Percentiles rank a stretch among this genome's conserved stretches.
phyloP scores from a whole-genome alignment of 2,888 invertebrate species.

The Cryptocheilus praepositus region DNA sequence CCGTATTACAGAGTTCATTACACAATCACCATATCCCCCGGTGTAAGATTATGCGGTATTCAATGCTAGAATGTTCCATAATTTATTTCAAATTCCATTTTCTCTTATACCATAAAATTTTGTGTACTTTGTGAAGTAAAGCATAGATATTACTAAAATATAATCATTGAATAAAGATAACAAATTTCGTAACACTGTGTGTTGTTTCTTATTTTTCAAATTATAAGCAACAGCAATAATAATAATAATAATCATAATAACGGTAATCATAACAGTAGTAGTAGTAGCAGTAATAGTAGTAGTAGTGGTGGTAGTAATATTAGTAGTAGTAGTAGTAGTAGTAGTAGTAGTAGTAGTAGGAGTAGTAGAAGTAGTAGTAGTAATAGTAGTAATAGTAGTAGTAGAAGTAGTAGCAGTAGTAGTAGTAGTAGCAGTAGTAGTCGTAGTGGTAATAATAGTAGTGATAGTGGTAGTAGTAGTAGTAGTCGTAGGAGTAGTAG shows the following conservation, averaged over 20 bases:
- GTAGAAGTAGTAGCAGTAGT: constrained; percentile 30
- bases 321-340: too few relatives aligned
- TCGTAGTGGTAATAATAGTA: too few relatives aligned
- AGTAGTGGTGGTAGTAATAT: too few relatives aligned
- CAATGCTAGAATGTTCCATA: constrained; percentile 60
- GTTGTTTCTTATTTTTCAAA: constrained; percentile 57
- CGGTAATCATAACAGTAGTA: constrained; percentile 47
- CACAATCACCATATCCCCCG: constrained; percentile 57
- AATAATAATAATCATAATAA: constrained; percentile 36
- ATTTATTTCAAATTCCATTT: constrained; percentile 64
- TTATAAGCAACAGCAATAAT: constrained; percentile 56
- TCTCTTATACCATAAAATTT: constrained; percentile 61
- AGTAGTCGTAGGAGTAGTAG: too few relatives aligned
- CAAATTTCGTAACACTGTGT: constrained; percentile 64
- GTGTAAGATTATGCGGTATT: constrained; percentile 62
- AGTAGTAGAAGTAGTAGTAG: too few relatives aligned
- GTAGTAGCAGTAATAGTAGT: too few relatives aligned
- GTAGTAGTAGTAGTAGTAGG: too few relatives aligned
- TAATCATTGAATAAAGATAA: constrained; percentile 63
- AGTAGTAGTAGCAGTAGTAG: constrained; percentile 18
- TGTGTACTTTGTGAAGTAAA: constrained; percentile 58
- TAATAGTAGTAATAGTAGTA: constrained; percentile 41
- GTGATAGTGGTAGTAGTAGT: too few relatives aligned
- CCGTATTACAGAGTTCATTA: constrained; percentile 49
- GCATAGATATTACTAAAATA: constrained; percentile 61